A percentile compares a stretch with the other conserved stretches of the same genome.
Conservation (phyloP, 2,797 vertebrate genomes). For the Gallinago solitaria region DNA sequence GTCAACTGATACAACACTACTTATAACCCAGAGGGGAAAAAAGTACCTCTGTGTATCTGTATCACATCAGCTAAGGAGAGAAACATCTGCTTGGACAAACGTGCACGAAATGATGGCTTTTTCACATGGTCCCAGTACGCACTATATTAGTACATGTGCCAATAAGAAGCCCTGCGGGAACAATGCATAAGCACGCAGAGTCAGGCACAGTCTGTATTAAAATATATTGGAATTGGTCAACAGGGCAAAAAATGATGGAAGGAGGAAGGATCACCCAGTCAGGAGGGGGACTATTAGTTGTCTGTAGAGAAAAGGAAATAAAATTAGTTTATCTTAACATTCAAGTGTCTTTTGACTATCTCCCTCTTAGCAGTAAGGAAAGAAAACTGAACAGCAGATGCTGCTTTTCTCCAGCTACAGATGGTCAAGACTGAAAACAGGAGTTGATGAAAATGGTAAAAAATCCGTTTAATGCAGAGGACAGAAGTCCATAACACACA, state of each 20-base stretch:
- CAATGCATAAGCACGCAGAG: not conserved
- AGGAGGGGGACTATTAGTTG: not conserved
- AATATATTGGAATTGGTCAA: not conserved
- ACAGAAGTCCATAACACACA: not conserved
- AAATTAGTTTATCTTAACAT: not conserved
- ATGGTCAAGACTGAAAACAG: not conserved
- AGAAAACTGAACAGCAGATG: not conserved
- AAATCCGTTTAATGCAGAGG: not conserved
- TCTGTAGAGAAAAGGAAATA: not conserved
- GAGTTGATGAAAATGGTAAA: not conserved
- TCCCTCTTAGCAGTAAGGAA: not conserved
- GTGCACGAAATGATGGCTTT: not conserved
- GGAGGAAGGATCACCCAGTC: not conserved
- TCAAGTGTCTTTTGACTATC: not conserved
- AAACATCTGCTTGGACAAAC: not conserved
- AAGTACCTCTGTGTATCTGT: not conserved
- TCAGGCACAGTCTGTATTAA: not conserved
- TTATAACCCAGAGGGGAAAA: not conserved
- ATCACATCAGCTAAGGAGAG: not conserved
- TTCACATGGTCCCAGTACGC: not conserved
- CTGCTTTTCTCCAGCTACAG: not conserved
- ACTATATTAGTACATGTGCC: not conserved
- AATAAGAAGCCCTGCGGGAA: not conserved
- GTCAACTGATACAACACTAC: not conserved
- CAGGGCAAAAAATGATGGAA: not conserved